Evolutionary conservation across 2,113 vertebrate species (phyloP).

Genomic region (Cyprinodon brontotheroides): DNA sequence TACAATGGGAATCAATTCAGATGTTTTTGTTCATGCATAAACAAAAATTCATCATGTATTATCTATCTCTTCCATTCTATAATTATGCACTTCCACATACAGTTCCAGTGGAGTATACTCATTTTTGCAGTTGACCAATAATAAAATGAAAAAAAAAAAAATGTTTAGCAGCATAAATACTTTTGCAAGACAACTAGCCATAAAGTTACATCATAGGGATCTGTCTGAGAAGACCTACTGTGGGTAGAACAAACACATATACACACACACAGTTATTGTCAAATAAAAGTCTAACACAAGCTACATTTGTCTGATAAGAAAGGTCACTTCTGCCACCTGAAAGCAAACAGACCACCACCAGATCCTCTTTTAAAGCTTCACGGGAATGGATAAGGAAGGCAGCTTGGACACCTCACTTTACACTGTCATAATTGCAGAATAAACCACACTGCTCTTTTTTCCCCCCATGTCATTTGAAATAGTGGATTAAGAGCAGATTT

Average conservation of each 20-base stretch:
- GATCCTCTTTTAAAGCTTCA: conserved; percentile 51
- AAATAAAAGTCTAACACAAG: conserved; percentile 33
- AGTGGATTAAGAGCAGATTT: conserved; percentile 67
- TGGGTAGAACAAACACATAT: conserved; percentile 18
- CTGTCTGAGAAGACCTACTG: not conserved
- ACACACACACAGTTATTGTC: conserved; percentile 36
- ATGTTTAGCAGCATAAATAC: not conserved
- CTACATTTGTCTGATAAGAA: conserved; percentile 63
- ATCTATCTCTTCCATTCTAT: not conserved
- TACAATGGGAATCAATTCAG: not conserved
- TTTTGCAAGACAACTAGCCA: not conserved
- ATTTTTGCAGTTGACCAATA: not conserved
- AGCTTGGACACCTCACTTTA: conserved; percentile 46
- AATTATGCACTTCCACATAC: not conserved
- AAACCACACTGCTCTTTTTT: conserved; percentile 59
- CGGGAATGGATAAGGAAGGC: conserved; percentile 48
- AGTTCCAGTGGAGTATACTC: not conserved
- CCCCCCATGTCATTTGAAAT: conserved; percentile 60
- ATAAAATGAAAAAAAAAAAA: not conserved
- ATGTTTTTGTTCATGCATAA: not conserved
- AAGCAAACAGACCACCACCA: conserved; percentile 37
- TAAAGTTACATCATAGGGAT: not conserved
- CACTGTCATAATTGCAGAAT: conserved; percentile 60
- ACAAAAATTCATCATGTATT: not conserved
- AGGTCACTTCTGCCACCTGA: conserved; percentile 66